phyloP scores from a whole-genome alignment of 2,797 vertebrate species.

The Phaenicophaeus curvirostris region DNA sequence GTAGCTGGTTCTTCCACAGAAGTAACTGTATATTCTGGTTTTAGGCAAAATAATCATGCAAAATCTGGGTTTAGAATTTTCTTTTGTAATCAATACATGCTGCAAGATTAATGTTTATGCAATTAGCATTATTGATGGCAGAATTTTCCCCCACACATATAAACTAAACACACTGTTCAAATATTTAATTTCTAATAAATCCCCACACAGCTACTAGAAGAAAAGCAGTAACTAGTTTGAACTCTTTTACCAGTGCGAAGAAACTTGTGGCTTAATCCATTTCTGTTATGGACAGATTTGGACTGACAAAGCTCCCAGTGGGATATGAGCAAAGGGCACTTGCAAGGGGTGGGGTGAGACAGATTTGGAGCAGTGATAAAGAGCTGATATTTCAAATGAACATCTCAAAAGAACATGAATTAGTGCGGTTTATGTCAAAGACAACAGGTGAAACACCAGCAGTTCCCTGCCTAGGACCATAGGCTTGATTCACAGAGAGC shows the following conservation, averaged over 20 bases:
- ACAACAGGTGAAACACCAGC: neutral
- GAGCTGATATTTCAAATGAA: neutral
- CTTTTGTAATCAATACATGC: neutral
- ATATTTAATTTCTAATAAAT: neutral
- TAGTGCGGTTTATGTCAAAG: neutral
- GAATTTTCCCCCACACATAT: neutral
- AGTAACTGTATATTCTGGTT: neutral
- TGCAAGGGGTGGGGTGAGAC: accelerated
- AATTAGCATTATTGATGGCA: neutral
- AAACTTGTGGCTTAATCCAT: neutral
- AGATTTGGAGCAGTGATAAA: neutral
- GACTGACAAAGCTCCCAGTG: slow-evolving; percentile 1
- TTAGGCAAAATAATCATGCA: neutral
- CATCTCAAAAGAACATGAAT: neutral
- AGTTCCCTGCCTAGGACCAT: neutral
- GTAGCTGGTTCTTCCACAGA: neutral
- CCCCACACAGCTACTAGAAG: neutral
- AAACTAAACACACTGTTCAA: neutral
- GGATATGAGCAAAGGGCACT: neutral
- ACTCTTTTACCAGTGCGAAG: neutral
- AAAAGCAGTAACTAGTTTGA: neutral
- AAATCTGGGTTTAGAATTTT: neutral
- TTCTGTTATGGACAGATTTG: neutral
- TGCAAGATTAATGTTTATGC: neutral
- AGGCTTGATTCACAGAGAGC: neutral